These are phyloP conservation scores for Yasuhikotakia modesta DNA, from an alignment of 2,797 vertebrate species.

Conservation along the genomic window DNA sequence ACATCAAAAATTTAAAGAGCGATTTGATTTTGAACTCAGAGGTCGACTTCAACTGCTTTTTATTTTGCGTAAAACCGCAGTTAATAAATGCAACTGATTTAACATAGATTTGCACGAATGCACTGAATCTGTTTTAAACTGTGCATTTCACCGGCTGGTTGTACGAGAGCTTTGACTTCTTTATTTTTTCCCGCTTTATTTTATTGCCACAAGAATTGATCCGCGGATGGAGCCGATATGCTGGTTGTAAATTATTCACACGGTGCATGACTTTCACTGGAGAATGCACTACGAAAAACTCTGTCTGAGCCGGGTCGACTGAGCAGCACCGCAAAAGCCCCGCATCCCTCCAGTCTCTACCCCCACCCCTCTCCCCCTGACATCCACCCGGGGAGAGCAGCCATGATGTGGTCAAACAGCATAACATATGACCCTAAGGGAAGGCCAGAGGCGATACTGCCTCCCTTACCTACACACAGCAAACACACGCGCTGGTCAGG, in stretches of 20 bases:
- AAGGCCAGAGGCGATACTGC: constrained; percentile 59
- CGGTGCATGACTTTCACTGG: constrained; percentile 47
- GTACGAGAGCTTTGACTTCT: constrained; percentile 14
- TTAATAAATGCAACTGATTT: not conserved
- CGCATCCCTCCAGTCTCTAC: constrained; percentile 34
- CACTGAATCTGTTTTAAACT: constrained; percentile 1
- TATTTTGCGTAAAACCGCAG: constrained; percentile 6
- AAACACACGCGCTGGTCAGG: constrained; percentile 28
- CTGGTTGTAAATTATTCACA: constrained; percentile 60
- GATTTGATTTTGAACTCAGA: not conserved
- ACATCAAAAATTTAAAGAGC: not conserved
- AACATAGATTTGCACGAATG: not conserved
- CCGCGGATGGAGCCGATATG: constrained; percentile 52
- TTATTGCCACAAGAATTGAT: constrained; percentile 60
- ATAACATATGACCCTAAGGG: constrained; percentile 67
- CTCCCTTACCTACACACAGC: constrained; percentile 35
- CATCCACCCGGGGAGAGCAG: constrained; percentile 53
- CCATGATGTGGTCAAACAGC: constrained; percentile 67
- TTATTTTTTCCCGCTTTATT: constrained; percentile 45
- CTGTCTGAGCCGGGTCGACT: constrained; percentile 38
- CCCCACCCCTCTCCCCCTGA: constrained; percentile 45
- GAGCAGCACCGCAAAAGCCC: constrained; percentile 38
- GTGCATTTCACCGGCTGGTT: constrained; percentile 7
- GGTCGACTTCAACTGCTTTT: not conserved
- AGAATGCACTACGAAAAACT: constrained; percentile 52